Evolutionary conservation across 2,888 invertebrate genomes (phyloP), one percentile per base, ranked within the genome.

Genomic region (Neoascia interrupta): DNA sequence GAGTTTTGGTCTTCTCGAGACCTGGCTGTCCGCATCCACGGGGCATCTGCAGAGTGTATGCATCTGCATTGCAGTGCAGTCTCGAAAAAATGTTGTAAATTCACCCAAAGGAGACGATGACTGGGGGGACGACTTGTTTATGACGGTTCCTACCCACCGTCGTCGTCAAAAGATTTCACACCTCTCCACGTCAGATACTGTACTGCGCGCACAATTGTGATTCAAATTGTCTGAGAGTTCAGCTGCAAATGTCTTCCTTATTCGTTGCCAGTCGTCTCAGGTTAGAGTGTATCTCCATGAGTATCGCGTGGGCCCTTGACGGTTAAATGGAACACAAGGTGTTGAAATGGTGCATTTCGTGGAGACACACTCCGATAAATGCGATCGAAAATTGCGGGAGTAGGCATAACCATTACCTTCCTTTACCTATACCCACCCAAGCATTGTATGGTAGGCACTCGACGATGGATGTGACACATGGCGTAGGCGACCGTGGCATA

Each of bases 261-360:
- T 10, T 31, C 21, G n/a, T n/a, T n/a, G n/a, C 23, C 60, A 18
- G 23, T 54, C 54, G 53, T 75, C 68, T 43, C 53, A 47, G 34
- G n/a, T 45, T 69, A 31, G 41, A 70, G 70, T 76, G 61, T 56
- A 31, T 61, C 36, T 8, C 28, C 31, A 45, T 28, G 21, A 31
- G 31, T 31, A 31, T 19, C 31, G 69, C 64, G 63, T 70, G 58
- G 76, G 70, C 51, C 13, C 51, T 15, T 36, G 19, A 10, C n/a
- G 6, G 19, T 70, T 54, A 76, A 76, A 70, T 70, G 64, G 37
- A 60, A 54, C 70, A 64, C 76, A 76, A 76, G 76, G 76, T 70
- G 76, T 51, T 76, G 60, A 70, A 64, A 70, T 70, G 64, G 64
- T 70, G 69, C 51, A 61, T 64, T 60, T 64, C 43, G 39, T 8